Evolutionary conservation across 92 coral and sea anemone species (phyloP).

Genomic region (Virgularia gustaviana): DNA sequence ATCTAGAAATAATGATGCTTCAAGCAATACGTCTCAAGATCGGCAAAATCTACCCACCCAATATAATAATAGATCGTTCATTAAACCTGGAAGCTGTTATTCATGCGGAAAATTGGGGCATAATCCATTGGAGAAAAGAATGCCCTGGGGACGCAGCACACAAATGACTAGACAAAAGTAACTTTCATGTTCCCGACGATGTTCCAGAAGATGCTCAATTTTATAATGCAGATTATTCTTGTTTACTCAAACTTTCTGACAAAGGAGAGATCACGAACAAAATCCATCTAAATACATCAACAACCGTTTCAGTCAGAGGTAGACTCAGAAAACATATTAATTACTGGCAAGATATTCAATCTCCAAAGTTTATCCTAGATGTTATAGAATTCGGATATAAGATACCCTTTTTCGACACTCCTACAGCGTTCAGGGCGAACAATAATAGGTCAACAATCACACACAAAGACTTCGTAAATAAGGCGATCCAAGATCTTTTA

Average conservation of each 20-base stretch:
- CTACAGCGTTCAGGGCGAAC: not conserved
- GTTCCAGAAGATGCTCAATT: too few species aligned
- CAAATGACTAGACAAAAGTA: not conserved
- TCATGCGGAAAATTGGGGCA: not conserved
- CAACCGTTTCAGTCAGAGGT: slow-evolving; percentile 32
- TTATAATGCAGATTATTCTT: too few species aligned
- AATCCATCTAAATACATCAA: not conserved
- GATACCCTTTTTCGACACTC: too few species aligned
- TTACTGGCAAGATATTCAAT: slow-evolving; percentile 41
- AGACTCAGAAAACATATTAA: slow-evolving; percentile 30
- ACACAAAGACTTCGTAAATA: not conserved
- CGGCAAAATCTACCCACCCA: not conserved
- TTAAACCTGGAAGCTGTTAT: not conserved
- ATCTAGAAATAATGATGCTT: not conserved
- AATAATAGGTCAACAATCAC: not conserved
- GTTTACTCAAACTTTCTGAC: too few species aligned
- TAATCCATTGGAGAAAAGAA: not conserved
- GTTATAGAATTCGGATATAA: slow-evolving; percentile 40
- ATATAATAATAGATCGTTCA: not conserved
- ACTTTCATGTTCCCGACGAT: not conserved
- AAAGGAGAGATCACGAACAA: not conserved
- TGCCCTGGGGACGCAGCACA: not conserved
- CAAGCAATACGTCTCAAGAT: not conserved
- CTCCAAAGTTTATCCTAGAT: slow-evolving; percentile 38
- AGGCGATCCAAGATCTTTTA: not conserved